Evolutionary conservation across 2,797 vertebrate genomes (phyloP), one percentile per base, ranked within the genome.

Genomic region (Cirrhinus mrigala): DNA sequence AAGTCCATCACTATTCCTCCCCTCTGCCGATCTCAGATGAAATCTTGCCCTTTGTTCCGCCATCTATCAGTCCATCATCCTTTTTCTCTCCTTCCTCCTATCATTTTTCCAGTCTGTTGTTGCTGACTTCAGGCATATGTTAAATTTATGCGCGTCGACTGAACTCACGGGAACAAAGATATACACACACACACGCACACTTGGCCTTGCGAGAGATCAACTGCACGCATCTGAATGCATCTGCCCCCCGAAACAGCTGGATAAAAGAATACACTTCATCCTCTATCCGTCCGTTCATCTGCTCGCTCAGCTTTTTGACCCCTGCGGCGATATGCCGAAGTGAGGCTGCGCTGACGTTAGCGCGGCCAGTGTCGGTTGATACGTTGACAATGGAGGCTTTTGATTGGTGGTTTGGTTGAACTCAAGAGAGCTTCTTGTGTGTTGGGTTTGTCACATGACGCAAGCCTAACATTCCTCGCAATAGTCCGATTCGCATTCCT

Each of bases 61-160:
- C 27, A 73, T 77, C 71, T 69, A 54, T 87, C 76, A 56, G 24
- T 81, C 76, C 76, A 60, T 85, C 71, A 33, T 54, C 5, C 20
- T 54, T 48, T 80, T 74, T 83, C 56, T 64, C 68, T 85, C 92
- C 91, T 93, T 92, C 91, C 89, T 88, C 85, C 85, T 90, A 88
- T 91, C 89, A 88, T 92, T 92, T 91, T 91, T 37, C 56, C 50
- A 60, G 83, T 87, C 76, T 40, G 91, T 91, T 92, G 89, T 91
- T 91, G 91, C 90, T 71, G 87, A 87, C 87, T 88, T 88, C 89
- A 89, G 86, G 87, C 89, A 91, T 85, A 94, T 95, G 92, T 89
- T 91, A 91, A 92, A 95, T 95, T 93, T 93, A 95, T 94, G 91
- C 93, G 88, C 54, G 56, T 84, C 46, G 77, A 71, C 81, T 56